Percentiles rank a stretch among this genome's conserved stretches.
These are phyloP conservation scores for Dicyrtomina minuta DNA, from an alignment of 2,888 invertebrate species.

Conservation along the genomic window DNA sequence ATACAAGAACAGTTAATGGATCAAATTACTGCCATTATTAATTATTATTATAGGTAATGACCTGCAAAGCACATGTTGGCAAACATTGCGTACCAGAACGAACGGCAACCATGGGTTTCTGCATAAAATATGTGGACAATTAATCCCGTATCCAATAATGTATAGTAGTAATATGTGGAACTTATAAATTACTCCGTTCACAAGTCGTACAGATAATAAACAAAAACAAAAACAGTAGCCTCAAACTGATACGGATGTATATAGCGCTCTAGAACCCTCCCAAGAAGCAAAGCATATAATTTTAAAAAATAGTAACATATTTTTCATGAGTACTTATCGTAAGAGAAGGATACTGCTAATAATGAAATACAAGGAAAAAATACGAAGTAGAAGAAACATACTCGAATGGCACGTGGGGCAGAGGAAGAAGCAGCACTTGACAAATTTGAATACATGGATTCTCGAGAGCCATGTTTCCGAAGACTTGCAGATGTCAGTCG, in stretches of 20 bases:
- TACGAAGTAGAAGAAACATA: conserved; percentile 21
- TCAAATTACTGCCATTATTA: background rate
- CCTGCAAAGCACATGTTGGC: conserved; percentile 48
- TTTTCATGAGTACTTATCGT: background rate
- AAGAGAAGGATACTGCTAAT: too few relatives aligned
- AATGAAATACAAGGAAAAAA: background rate
- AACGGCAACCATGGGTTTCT: conserved; percentile 32
- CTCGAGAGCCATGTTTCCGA: conserved; percentile 77
- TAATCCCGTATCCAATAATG: background rate
- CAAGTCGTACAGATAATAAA: background rate
- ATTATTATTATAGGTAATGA: conserved; percentile 18
- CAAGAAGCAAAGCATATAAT: conserved; percentile 2
- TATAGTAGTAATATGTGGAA: background rate
- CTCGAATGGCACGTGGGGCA: conserved; percentile 53
- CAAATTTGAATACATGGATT: conserved; percentile 71
- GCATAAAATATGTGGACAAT: background rate
- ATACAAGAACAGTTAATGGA: too few relatives aligned
- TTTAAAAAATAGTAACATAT: background rate
- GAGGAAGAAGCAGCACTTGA: conserved; percentile 61
- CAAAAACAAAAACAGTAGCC: background rate
- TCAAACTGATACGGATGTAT: too few relatives aligned
- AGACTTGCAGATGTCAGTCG: conserved; percentile 62
- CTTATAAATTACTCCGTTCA: too few relatives aligned
- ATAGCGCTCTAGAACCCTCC: background rate
- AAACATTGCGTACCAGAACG: conserved; percentile 44